Evolutionary conservation across 1,140 invertebrate genomes (phyloP), one percentile per base, ranked within the genome.

Genomic region (Pentalonia nigronervosa): DNA sequence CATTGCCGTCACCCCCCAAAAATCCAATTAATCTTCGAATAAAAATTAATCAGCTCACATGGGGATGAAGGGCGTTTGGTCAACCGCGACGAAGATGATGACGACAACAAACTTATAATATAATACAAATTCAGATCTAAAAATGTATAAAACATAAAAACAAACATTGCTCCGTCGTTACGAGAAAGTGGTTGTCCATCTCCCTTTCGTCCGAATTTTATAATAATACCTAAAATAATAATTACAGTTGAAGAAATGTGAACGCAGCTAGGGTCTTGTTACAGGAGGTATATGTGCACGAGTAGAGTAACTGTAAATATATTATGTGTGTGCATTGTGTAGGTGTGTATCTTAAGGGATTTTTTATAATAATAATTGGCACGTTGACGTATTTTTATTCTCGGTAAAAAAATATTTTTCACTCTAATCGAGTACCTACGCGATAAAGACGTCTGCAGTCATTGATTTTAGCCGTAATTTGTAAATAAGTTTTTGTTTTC

Each of bases 1-100:
- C n/a, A n/a, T 47, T 34, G 47, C 86, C 47, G 7, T 30, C 30
- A 7, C 60, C 17, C 60, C 60, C n/a, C n/a, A 76, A 88, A n/a
- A 88, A 88, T 88, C 86, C 86, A 88, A 88, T 88, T 88, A 88
- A 88, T 88, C 45, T 50, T 48, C 47, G 86, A 25, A 45, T 86
- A 86, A 86, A 86, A 86, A 86, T 45, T 86, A 86, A 86, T 47
- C 83, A 36, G 21, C 41, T 47, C 9, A 25, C 4, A 14, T 4
- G 83, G 36, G 6, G 60, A 76, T 76, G 8, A 50, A 47, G 47
- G 86, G n/a, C 86, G 86, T 34, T 34, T 88, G 86, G 86, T 88
- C 86, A 88, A 88, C 86, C n/a, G 6, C n/a, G n/a, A 34, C n/a
- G 60, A 76, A 20, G 60, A 76, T 7, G 60, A 67, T 3, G 86